These are phyloP conservation scores for Phyllotreta cruciferae DNA, from an alignment of 2,888 invertebrate genomes.

Conservation along the genomic window DNA sequence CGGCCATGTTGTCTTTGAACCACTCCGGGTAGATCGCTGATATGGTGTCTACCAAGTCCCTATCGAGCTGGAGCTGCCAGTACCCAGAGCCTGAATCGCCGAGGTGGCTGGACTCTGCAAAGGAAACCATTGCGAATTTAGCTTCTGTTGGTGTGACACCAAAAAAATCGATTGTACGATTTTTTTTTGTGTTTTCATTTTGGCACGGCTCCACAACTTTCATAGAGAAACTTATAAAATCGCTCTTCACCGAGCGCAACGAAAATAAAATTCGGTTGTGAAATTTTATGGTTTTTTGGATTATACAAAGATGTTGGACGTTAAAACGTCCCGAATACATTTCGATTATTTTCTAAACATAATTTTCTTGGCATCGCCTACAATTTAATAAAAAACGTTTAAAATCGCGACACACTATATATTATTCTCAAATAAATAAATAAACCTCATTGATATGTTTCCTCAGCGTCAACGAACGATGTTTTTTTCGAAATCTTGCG, in stretches of 20 bases:
- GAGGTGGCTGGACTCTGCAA: constrained; percentile 72
- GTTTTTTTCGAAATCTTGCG: neutral
- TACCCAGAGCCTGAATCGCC: constrained; percentile 75
- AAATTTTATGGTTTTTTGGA: constrained; percentile 11
- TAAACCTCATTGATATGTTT: constrained; percentile 10
- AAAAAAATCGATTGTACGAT: too few species aligned
- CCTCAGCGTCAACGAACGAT: neutral
- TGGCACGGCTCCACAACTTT: neutral
- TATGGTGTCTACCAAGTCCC: constrained; percentile 90
- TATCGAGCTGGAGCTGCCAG: constrained; percentile 92
- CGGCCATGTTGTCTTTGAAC: constrained; percentile 71
- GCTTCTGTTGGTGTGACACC: too few species aligned
- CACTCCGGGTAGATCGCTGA: constrained; percentile 93
- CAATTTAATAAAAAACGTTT: constrained; percentile 4
- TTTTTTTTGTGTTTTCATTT: too few species aligned
- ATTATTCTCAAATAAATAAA: constrained; percentile 3
- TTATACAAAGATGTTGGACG: neutral
- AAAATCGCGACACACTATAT: neutral
- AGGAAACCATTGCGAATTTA: too few species aligned
- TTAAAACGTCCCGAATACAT: constrained; percentile 4
- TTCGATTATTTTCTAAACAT: constrained; percentile 10
- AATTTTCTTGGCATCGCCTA: constrained; percentile 9
- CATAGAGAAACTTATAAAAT: neutral
- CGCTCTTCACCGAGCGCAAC: neutral
- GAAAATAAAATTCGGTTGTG: constrained; percentile 8